Conservation (phyloP, 2,797 vertebrate species). For the Botia kubotai region DNA sequence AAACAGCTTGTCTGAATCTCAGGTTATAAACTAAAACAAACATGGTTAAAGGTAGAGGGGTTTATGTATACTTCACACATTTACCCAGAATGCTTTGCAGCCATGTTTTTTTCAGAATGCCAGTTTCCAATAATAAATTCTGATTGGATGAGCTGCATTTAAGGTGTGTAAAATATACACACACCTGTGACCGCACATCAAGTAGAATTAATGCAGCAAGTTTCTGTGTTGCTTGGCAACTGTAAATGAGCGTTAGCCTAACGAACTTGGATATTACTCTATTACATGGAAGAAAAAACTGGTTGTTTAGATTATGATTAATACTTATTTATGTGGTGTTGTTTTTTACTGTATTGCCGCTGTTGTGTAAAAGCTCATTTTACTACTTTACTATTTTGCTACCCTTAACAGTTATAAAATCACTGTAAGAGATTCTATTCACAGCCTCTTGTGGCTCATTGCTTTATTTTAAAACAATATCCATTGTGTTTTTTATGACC, state of each 20-base stretch:
- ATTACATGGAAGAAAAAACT: too few relatives aligned
- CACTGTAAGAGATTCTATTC: neutral
- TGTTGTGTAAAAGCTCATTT: neutral
- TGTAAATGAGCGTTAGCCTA: too few relatives aligned
- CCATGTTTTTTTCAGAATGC: too few relatives aligned
- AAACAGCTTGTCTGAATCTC: neutral
- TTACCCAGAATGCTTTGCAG: neutral
- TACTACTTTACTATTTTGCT: neutral
- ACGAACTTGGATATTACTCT: too few relatives aligned
- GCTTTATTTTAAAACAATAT: neutral
- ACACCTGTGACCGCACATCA: too few relatives aligned
- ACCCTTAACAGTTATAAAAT: neutral
- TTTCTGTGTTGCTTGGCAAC: too few relatives aligned
- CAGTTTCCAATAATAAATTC: too few relatives aligned
- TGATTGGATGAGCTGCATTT: neutral
- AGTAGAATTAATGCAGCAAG: too few relatives aligned
- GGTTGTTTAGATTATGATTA: too few relatives aligned
- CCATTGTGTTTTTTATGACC: slow-evolving; percentile 15
- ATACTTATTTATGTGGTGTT: neutral
- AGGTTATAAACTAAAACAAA: neutral
- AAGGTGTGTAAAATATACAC: too few relatives aligned
- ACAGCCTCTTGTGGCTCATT: neutral
- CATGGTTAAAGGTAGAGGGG: neutral
- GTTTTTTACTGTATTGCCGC: neutral
- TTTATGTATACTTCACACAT: neutral